Base-by-base conservation (phyloP, 2,888 invertebrate genomes). In the Heliconius cydno region DNA sequence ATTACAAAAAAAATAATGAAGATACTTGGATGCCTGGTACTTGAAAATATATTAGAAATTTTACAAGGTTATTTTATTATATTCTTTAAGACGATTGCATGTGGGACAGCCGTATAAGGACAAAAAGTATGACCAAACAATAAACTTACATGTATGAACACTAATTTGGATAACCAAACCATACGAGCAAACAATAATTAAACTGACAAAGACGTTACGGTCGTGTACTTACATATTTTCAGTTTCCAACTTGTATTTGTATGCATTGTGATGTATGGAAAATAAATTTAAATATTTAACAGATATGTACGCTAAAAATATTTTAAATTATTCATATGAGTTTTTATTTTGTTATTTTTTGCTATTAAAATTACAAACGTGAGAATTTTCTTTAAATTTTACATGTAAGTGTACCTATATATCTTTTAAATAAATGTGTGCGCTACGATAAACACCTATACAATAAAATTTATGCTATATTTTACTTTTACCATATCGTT, bases 261-360 rank as follows among this genome's bases (percentile, higher is more conserved):
- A 2, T 28, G 19, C 52, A 10, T 57, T 52, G 30, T 57, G n/a
- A 30, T 57, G 28, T 30, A 57, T 72, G 19, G 0, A 57, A n/a
- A 72, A 57, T 57, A 57, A n/a, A 72, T 72, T 57, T 30, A 22
- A 52, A 72, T 72, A 57, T 72, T 22, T 52, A 72, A 30, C 57
- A 72, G 72, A 30, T 72, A 57, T 22, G 22, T 34, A 19, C 7
- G 19, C 7, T 19, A 7, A 52, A 52, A 19, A 52, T 52, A 52
- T 52, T 19, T 52, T 19, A 52, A 52, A 52, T 6, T 4, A 13
- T 46, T 46, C 4, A 46, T 52, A 52, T 52, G 19, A 52, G 19
- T 52, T 15, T 52, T 7, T 19, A 41, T 41, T 41, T 41, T 41
- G 12, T 41, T 41, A 41, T 41, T 41, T 41, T 41, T 41, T 41